Evolutionary conservation across 1,140 invertebrate genomes (phyloP), one percentile per base, ranked within the genome.

Genomic region (Drosophila micromelanica): DNA sequence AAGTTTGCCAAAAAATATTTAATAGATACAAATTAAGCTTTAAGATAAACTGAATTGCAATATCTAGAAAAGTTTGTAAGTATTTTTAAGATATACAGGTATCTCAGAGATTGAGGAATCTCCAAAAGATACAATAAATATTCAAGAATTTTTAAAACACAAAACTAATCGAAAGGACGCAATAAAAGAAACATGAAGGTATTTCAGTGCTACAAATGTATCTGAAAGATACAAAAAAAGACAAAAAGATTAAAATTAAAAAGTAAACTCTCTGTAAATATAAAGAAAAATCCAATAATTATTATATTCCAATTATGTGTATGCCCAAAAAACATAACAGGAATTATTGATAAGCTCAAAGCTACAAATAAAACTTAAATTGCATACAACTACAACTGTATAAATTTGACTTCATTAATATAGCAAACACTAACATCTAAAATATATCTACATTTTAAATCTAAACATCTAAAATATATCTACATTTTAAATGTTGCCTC

Each of bases 21-120:
- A 27, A 45, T 37, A 23, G 57, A 61, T 49, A 38, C 32, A 61
- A 35, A 17, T n/a, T n/a, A n/a, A n/a, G 20, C 0, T 23, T 23
- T 23, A 23, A 23, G 20, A 23, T 23, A 23, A 23, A 23, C 20
- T n/a, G n/a, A n/a, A n/a, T n/a, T n/a, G n/a, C n/a, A n/a, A n/a
- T n/a, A n/a, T n/a, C n/a, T 23, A 23, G 20, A 23, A 23, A 23
- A 2, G 3, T 23, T 23, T 23, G 0, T 23, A 23, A 23, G 32
- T 20, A 55, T 55, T 35, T 40, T 6, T 6, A 17, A 40, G 15
- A 38, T n/a, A 20, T 12, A 51, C 64, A 56, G 75, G 61, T 57
- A 78, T 77, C 60, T 60, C 12, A 49, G 6, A 48, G 54, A 59
- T 45, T 23, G 49, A 20, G 1, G 2, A 23, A 23, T 23, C 20